Evolutionary conservation across 2,888 invertebrate genomes (phyloP).

Genomic region (Pammene aurita): DNA sequence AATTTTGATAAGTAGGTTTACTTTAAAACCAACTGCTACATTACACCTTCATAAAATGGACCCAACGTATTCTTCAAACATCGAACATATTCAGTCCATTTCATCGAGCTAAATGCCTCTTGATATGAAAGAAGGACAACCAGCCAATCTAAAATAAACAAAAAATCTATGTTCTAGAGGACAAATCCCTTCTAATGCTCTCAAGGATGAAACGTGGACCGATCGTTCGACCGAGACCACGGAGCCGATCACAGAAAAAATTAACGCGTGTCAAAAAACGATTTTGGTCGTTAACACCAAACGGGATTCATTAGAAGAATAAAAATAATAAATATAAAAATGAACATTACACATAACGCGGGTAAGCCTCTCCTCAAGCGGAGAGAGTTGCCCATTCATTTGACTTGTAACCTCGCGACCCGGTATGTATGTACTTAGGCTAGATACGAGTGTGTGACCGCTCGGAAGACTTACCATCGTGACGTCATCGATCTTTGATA

Average conservation of each 20-base stretch:
- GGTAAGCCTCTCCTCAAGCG: conserved; percentile 72
- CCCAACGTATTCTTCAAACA: conserved; percentile 29
- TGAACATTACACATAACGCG: conserved; percentile 61
- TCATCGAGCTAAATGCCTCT: conserved; percentile 61
- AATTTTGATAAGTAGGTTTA: background rate
- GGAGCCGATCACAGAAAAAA: conserved; percentile 22
- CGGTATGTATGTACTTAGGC: conserved; percentile 63
- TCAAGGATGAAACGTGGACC: conserved; percentile 22
- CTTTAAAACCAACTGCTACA: conserved; percentile 34
- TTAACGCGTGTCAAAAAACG: conserved; percentile 65
- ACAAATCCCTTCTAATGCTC: conserved; percentile 34
- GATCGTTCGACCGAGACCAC: conserved; percentile 17
- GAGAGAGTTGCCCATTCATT: conserved; percentile 81
- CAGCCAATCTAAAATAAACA: conserved; percentile 65
- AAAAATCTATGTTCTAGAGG: conserved; percentile 48
- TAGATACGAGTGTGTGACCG: conserved; percentile 70
- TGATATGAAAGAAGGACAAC: conserved; percentile 63
- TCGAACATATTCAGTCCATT: conserved; percentile 51
- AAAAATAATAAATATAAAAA: conserved; percentile 62
- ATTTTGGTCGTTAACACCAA: conserved; percentile 83
- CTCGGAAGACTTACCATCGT: conserved; percentile 95
- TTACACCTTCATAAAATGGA: conserved; percentile 31
- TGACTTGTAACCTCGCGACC: conserved; percentile 74
- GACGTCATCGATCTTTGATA: conserved; percentile 99
- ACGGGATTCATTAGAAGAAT: conserved; percentile 60